Percentiles rank a stretch among this genome's conserved stretches.
Evolutionary conservation across 2,113 vertebrate species (phyloP).

Genomic region (Podarcis muralis): DNA sequence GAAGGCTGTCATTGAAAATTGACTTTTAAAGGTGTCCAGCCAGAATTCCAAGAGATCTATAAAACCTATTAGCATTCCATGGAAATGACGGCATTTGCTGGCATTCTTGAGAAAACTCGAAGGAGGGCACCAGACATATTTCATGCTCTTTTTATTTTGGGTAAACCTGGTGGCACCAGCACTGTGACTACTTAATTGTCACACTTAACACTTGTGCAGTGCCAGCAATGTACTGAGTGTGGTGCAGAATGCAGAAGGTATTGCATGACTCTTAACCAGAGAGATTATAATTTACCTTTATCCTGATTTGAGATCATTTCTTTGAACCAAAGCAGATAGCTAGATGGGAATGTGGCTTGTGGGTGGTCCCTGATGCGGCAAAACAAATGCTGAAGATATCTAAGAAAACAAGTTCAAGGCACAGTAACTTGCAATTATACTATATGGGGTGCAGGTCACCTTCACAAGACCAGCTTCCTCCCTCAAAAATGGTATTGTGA

Average conservation of each 20-base stretch:
- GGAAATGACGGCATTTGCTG: constrained; percentile 36
- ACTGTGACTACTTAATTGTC: not conserved
- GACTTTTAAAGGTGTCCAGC: constrained; percentile 59
- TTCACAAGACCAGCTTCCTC: not conserved
- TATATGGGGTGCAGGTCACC: too few relatives aligned
- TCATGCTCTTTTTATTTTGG: constrained; percentile 18
- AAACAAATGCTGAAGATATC: not conserved
- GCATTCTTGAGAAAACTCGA: constrained; percentile 49
- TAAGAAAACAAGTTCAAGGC: not conserved
- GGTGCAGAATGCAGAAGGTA: not conserved
- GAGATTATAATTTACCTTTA: not conserved
- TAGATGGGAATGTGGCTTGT: not conserved
- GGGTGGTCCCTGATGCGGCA: too few relatives aligned
- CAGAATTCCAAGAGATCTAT: constrained; percentile 58
- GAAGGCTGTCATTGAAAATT: constrained; percentile 51
- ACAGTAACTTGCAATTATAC: not conserved
- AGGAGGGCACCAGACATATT: constrained; percentile 46
- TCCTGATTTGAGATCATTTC: constrained; percentile 33
- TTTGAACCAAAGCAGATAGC: not conserved
- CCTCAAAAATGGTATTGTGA: not conserved
- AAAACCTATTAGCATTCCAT: constrained; percentile 58
- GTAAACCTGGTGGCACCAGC: not conserved
- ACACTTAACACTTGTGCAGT: not conserved
- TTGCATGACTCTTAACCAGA: not conserved
- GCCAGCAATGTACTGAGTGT: not conserved